These are phyloP conservation scores for Troides aeacus DNA, from an alignment of 2,888 invertebrate genomes.

Conservation along the genomic window DNA sequence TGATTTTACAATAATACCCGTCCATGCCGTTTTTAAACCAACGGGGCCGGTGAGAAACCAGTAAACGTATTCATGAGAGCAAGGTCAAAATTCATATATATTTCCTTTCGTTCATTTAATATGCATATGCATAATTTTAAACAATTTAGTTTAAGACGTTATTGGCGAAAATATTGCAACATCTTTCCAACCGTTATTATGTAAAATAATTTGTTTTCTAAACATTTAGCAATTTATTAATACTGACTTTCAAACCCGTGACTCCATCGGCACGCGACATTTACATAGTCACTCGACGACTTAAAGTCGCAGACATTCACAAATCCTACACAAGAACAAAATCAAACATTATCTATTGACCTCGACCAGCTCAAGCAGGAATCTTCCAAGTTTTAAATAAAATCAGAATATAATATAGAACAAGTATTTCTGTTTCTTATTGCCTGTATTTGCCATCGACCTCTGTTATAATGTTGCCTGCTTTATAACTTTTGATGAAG, in stretches of 20 bases:
- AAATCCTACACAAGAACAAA: slow-evolving; percentile 3
- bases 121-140: slow-evolving; percentile 29
- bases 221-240: slow-evolving; percentile 66
- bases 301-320: slow-evolving; percentile 37
- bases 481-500: background rate
- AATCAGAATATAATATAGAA: background rate
- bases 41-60: slow-evolving; percentile 28
- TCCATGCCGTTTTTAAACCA: slow-evolving; percentile 12
- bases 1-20: slow-evolving; percentile 22
- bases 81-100: slow-evolving; percentile 38
- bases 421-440: background rate
- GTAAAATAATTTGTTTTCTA: slow-evolving; percentile 62
- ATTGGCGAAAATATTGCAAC: slow-evolving; percentile 38
- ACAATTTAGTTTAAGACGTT: slow-evolving; percentile 36
- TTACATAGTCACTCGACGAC: slow-evolving; percentile 60
- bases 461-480: too few relatives aligned
- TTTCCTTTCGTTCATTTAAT: slow-evolving; percentile 36
- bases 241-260: slow-evolving; percentile 67
- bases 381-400: slow-evolving; percentile 1
- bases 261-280: slow-evolving; percentile 75
- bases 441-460: background rate
- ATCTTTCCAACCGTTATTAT: slow-evolving; percentile 53
- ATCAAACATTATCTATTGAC: slow-evolving; percentile 1
- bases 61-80: slow-evolving; percentile 31
- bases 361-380: background rate